Evolutionary conservation across 1,140 invertebrate species (phyloP), one percentile per base, ranked within the genome.

Genomic region (Pseudomyrmex concolor): DNA sequence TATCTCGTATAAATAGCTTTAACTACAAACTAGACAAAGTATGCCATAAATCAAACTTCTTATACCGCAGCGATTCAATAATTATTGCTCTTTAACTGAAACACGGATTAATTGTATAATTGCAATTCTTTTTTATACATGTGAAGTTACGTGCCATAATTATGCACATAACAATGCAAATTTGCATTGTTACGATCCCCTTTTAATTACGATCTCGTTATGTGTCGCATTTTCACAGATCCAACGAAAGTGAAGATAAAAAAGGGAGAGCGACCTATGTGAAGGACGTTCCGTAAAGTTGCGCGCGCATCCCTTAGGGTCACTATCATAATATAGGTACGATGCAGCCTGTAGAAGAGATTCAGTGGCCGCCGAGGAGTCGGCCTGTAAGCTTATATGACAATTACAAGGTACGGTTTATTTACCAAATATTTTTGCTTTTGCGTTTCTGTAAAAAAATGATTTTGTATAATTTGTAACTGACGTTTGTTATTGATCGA

Each of bases 341-440:
- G 72, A 90, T 90, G 82, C 90, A 93, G 86, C 81, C 91, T 64
- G 91, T 93, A 67, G 91, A 92, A 63, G 92, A 92, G 83, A 90
- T 84, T 90, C 92, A 94, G 92, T 93, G 89, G 77, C 89, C 89
- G 71, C 87, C 91, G 81, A 93, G 91, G 85, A 93, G 92, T 73
- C 93, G 93, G 67, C 93, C 94, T 57, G 93, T 93, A 63, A 94
- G 94, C 89, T 93, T 94, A 86, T 94, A 94, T 84, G 93, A 94
- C 71, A 94, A 94, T 89, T 93, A 93, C 74, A 93, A 92, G 93
- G 91, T 93, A 81, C 48, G 15, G 8, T 22, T 34, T 60, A 54
- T 13, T 45, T 82, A 86, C 85, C 34, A 34, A 34, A 81, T 89
- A 80, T 66, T 55, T 62, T 10, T 84, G 68, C 84, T 86, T 87